These are phyloP conservation scores for Melinopterus prodromus DNA, from an alignment of 2,888 invertebrate species.

Conservation along the genomic window DNA sequence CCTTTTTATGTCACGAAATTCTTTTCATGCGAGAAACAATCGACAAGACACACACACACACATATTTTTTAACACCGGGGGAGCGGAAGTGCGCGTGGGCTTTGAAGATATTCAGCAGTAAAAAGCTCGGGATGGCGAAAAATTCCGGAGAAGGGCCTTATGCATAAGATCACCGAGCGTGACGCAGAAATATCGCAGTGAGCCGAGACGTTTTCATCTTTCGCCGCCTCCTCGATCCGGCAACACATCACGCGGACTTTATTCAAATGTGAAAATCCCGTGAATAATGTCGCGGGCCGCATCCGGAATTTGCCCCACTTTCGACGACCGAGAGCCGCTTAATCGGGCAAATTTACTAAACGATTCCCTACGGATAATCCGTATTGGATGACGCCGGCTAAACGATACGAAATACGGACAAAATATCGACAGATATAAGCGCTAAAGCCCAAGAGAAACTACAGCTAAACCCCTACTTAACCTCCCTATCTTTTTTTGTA, in stretches of 20 bases:
- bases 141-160: neutral
- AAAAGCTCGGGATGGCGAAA: neutral
- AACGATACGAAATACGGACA: neutral
- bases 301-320: neutral
- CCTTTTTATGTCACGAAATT: neutral
- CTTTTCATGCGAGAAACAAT: neutral
- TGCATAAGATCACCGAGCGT: neutral
- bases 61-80: neutral
- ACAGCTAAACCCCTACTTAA: too few relatives aligned
- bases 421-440: neutral
- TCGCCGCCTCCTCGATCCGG: neutral
- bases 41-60: neutral
- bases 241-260: slow-evolving; percentile 4
- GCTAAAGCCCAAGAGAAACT: neutral
- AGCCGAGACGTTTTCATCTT: neutral
- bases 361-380: neutral
- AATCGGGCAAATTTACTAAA: neutral
- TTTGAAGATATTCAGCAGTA: neutral
- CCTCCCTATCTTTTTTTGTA: too few relatives aligned
- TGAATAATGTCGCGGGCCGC: neutral
- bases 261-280: slow-evolving; percentile 4
- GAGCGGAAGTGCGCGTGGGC: neutral
- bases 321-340: neutral
- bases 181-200: neutral
- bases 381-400: neutral